Base-by-base conservation (phyloP, 2,797 vertebrate species). In the Telmatherina bonti region DNA sequence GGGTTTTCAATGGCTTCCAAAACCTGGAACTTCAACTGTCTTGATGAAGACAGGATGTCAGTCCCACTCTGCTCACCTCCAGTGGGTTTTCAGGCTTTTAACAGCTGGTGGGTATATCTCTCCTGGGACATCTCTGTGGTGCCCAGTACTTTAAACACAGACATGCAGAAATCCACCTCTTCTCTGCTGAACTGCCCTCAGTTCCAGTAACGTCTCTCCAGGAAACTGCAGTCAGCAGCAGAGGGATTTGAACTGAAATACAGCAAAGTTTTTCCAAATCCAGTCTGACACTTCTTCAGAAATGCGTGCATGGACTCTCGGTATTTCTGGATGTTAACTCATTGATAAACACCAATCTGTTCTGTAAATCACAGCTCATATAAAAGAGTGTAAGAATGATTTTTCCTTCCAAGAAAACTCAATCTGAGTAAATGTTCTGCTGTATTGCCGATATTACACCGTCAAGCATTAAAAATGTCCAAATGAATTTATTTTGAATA, bases 191-290 rank as follows among this genome's bases (percentile, higher is more conserved):
- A 76, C 61, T 51, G 57, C 49, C 67, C 60, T 80, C 70, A 60
- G 72, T 72, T 41, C 55, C 62, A 29, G 74, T 85, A 89, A 90
- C 76, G 79, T 72, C 75, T 89, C 69, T 87, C 88, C 77, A 96
- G 96, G 96, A 97, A 97, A 87, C 94, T 95, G 51, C 91, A 96
- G 72, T 96, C 95, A 78, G 95, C 96, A 79, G 94, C 95, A 72
- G 92, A 93, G 90, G 95, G 96, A 86, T 91, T 96, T 91, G 89
- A 95, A 90, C 93, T 60, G 15, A 60, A 93, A 88, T 93, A 93
- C 90, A 24, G 65, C 62, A 65, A 79, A 72, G 3, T 51, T 69
- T 84, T 81, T 81, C 58, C 68, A 69, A 87, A 75, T 66, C 56
- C 72, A 72, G 71, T 58, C 55, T 49, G 72, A 69, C 57, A 3